Evolutionary conservation across 2,888 invertebrate genomes (phyloP).

Genomic region (Cyclophora punctaria): DNA sequence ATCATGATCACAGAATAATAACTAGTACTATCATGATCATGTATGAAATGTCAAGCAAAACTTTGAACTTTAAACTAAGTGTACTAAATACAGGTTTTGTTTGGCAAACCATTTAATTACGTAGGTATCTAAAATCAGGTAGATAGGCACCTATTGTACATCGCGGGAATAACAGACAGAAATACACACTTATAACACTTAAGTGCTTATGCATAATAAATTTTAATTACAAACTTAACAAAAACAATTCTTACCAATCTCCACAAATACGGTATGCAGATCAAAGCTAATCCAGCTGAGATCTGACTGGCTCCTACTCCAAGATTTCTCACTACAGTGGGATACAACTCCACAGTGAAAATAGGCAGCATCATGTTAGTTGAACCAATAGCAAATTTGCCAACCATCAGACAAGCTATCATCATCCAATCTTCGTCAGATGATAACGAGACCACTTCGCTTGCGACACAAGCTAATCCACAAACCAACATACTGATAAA

Average conservation of each 20-base stretch:
- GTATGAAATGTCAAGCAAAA: too few relatives aligned
- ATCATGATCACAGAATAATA: too few relatives aligned
- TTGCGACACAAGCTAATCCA: constrained; percentile 81
- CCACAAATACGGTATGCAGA: constrained; percentile 86
- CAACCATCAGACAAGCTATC: constrained; percentile 84
- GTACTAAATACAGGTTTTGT: too few relatives aligned
- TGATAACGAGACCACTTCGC: constrained; percentile 70
- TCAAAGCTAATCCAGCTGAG: constrained; percentile 83
- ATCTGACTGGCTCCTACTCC: constrained; percentile 85
- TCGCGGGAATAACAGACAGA: too few relatives aligned
- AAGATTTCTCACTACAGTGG: constrained; percentile 80
- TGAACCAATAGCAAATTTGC: constrained; percentile 85
- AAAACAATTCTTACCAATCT: constrained; percentile 75
- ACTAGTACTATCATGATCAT: too few relatives aligned
- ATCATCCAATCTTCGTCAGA: constrained; percentile 78
- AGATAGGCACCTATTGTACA: too few relatives aligned
- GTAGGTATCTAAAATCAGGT: too few relatives aligned
- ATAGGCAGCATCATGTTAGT: constrained; percentile 87
- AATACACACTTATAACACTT: too few relatives aligned
- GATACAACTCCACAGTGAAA: constrained; percentile 83
- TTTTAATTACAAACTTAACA: not conserved
- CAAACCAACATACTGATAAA: constrained; percentile 80
- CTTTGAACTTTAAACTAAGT: too few relatives aligned
- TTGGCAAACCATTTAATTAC: too few relatives aligned
- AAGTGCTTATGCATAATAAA: not conserved